phyloP scores from a whole-genome alignment of 30 jellyfish, hydroid and myxozoan genomes.

The Hydra vulgaris region DNA sequence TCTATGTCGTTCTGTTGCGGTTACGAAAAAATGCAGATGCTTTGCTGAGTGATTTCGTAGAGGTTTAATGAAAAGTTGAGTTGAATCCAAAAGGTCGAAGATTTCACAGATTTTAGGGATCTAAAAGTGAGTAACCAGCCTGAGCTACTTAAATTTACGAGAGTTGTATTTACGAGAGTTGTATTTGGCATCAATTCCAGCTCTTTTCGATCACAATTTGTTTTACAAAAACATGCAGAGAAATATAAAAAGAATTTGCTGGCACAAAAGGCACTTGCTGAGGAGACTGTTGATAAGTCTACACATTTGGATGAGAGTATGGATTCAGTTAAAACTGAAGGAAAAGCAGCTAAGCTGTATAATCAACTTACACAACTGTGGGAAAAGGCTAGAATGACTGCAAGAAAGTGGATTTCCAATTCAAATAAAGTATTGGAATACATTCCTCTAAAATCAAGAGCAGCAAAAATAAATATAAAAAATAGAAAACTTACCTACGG shows the following conservation, averaged over 20 bases:
- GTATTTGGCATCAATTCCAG: too few species aligned
- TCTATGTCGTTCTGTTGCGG: too few species aligned
- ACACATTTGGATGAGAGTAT: slow-evolving; percentile 50
- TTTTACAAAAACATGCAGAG: too few species aligned
- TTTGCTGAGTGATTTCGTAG: slow-evolving; percentile 38
- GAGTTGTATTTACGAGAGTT: slow-evolving; percentile 28
- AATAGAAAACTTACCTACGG: not conserved
- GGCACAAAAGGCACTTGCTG: slow-evolving; percentile 38
- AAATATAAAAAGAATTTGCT: slow-evolving; percentile 10
- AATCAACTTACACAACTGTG: slow-evolving; percentile 38
- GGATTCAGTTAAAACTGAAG: slow-evolving; percentile 41
- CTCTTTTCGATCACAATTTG: too few species aligned
- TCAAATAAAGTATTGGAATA: slow-evolving; percentile 16
- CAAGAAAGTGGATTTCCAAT: slow-evolving; percentile 52
- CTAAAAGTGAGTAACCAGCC: not conserved
- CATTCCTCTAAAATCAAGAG: slow-evolving; percentile 36
- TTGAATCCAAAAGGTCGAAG: slow-evolving; percentile 3
- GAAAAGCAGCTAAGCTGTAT: slow-evolving; percentile 21
- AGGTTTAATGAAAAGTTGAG: slow-evolving; percentile 24
- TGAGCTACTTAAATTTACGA: slow-evolving; percentile 25
- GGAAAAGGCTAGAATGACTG: too few species aligned
- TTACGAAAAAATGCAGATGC: not conserved
- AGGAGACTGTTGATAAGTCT: slow-evolving; percentile 38
- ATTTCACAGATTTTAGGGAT: slow-evolving; percentile 32
- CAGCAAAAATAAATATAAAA: slow-evolving; percentile 22